Base-by-base conservation (phyloP, 2,113 vertebrate species). In the Menidia beryllina region DNA sequence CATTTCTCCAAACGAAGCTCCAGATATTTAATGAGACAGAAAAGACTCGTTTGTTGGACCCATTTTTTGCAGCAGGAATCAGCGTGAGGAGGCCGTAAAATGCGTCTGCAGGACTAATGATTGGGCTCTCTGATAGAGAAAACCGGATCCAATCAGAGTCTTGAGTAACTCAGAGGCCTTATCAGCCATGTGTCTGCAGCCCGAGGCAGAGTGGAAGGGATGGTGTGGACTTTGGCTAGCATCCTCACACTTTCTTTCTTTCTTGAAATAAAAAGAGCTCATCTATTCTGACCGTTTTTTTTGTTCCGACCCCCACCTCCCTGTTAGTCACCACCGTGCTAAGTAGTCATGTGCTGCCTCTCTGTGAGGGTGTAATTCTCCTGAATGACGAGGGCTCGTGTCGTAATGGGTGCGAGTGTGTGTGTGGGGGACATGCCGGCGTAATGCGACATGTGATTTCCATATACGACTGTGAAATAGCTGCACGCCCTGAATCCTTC, bases 331-430 rank as follows among this genome's bases (percentile, higher is more conserved):
- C 80, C 70, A 75, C 21, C 41, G 76, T 87, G 84, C 77, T 87
- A 70, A 78, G 61, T 52, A 54, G 86, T 92, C 89, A 92, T 89
- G 89, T 91, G 90, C 74, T 80, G 24, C 30, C 25, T 71, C 62
- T 64, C 63, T 69, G 47, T 67, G 57, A 81, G 79, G 70, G 72
- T 61, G 69, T 77, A 82, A 78, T 81, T 85, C 75, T 73, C n/a
- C 24, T 67, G 64, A 13, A 34, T 79, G 71, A 71, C 75, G 62
- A 65, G 49, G 48, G 65, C 79, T 66, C 10, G 41, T 65, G 48
- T 75, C 79, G 53, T 69, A 77, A 76, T 62, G 54, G 2, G 21
- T 41, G 66, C 23, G 39, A 20, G 58, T 59, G 65, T 48, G 30
- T 51, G 60, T 54, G 62, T 55, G 64, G 34, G 61, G 48, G 36